Percentiles rank a stretch among this genome's conserved stretches.
These are phyloP conservation scores for Ciconia boyciana DNA, from an alignment of 2,113 vertebrate genomes.

Conservation along the genomic window DNA sequence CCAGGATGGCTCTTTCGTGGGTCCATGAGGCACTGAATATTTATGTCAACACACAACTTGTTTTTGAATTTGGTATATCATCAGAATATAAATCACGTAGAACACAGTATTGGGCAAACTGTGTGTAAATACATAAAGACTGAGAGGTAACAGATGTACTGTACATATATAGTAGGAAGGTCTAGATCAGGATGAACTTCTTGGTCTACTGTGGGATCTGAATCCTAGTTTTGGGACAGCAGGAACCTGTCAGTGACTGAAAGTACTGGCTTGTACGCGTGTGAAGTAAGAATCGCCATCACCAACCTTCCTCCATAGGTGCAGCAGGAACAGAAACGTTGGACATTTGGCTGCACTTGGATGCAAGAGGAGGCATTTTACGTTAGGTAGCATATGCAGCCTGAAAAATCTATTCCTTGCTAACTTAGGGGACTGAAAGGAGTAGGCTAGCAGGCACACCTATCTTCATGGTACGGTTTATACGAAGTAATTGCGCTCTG, in stretches of 20 bases:
- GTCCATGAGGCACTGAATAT: not conserved
- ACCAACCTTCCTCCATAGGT: not conserved
- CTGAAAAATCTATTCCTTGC: not conserved
- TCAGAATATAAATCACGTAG: not conserved
- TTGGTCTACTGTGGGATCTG: not conserved
- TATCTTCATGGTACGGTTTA: not conserved
- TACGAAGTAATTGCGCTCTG: not conserved
- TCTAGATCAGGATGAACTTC: not conserved
- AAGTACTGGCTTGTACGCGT: not conserved
- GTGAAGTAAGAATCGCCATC: not conserved
- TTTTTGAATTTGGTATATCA: not conserved
- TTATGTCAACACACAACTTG: not conserved
- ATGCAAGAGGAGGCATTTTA: not conserved
- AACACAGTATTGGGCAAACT: not conserved
- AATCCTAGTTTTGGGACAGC: not conserved
- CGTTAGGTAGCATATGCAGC: not conserved
- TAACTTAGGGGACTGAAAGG: not conserved
- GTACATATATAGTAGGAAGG: not conserved
- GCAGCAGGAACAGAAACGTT: not conserved
- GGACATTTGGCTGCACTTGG: not conserved
- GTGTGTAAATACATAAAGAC: not conserved
- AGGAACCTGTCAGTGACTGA: not conserved
- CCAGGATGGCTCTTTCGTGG: not conserved
- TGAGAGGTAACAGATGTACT: not conserved
- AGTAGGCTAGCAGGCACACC: not conserved